Evolutionary conservation across 2,113 vertebrate genomes (phyloP).

Genomic region (Myiopsitta monachus): DNA sequence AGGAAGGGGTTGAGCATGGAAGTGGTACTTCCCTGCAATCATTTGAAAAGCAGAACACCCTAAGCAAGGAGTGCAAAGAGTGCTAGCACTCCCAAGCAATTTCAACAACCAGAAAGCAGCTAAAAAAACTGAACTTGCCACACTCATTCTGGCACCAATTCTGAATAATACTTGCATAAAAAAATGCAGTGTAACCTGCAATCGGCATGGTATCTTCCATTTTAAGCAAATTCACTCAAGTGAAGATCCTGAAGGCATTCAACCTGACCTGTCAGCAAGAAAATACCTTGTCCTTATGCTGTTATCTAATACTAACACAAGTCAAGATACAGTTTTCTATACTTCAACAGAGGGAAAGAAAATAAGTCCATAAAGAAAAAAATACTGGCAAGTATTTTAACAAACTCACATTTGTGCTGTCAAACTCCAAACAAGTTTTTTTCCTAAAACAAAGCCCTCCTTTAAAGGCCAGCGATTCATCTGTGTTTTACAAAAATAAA

Average conservation of each 20-base stretch:
- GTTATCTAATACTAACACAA: not conserved
- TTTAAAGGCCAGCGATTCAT: not conserved
- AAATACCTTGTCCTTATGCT: not conserved
- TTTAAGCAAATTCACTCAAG: not conserved
- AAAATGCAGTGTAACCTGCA: not conserved
- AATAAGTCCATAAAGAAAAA: not conserved
- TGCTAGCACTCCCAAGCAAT: not conserved
- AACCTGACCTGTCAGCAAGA: not conserved
- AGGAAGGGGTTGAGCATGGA: not conserved
- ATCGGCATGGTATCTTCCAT: not conserved
- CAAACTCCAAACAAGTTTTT: not conserved
- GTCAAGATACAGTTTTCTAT: not conserved
- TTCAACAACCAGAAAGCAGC: not conserved
- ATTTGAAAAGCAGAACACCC: not conserved
- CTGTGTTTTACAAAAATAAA: not conserved
- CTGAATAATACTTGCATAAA: not conserved
- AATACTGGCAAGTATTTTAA: not conserved
- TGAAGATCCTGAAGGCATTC: not conserved
- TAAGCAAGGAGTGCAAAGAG: rapidly evolving
- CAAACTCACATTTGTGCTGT: not conserved
- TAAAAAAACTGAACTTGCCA: not conserved
- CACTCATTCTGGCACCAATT: not conserved
- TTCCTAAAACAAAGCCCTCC: not conserved
- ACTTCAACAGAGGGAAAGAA: not conserved
- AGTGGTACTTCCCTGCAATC: not conserved